Percentiles rank a stretch among this genome's conserved stretches.
These are phyloP conservation scores for Tanypteryx hageni DNA, from an alignment of 2,888 invertebrate species.

Conservation along the genomic window DNA sequence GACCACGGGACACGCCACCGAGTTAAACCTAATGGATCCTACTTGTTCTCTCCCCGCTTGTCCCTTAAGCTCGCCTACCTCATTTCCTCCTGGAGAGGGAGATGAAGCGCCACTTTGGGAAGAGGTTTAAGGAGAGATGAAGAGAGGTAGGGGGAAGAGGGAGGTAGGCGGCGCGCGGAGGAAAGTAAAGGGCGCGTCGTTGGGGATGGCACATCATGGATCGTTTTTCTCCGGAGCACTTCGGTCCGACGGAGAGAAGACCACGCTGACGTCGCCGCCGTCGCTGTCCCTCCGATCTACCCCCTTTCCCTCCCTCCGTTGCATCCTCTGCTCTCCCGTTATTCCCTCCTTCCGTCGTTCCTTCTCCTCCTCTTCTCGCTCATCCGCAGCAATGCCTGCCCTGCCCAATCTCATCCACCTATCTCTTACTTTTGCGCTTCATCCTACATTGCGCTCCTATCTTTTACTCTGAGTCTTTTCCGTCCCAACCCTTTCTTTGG, in stretches of 20 bases:
- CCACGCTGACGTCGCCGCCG: background rate
- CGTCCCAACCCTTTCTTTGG: background rate
- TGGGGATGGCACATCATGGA: background rate
- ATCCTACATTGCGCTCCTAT: background rate
- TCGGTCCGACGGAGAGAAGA: background rate
- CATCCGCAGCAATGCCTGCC: too few species aligned
- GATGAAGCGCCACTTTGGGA: constrained; percentile 3
- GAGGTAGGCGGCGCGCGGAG: background rate
- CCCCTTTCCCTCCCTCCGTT: background rate
- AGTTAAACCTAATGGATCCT: constrained; percentile 35
- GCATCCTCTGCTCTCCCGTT: background rate
- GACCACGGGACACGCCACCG: constrained; percentile 32
- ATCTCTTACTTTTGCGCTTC: background rate
- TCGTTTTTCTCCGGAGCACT: constrained; percentile 27
- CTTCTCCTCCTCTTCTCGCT: too few species aligned
- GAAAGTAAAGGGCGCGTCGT: background rate
- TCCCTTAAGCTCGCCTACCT: constrained; percentile 22
- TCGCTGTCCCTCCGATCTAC: background rate
- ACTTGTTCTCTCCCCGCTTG: constrained; percentile 16
- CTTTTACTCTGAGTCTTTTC: background rate
- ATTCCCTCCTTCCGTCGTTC: background rate
- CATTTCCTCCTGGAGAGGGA: constrained; percentile 14
- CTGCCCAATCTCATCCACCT: background rate
- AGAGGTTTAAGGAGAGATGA: background rate
- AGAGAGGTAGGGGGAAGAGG: background rate